Conservation (phyloP, 1,140 invertebrate species). For the Drosophila littoralis region DNA sequence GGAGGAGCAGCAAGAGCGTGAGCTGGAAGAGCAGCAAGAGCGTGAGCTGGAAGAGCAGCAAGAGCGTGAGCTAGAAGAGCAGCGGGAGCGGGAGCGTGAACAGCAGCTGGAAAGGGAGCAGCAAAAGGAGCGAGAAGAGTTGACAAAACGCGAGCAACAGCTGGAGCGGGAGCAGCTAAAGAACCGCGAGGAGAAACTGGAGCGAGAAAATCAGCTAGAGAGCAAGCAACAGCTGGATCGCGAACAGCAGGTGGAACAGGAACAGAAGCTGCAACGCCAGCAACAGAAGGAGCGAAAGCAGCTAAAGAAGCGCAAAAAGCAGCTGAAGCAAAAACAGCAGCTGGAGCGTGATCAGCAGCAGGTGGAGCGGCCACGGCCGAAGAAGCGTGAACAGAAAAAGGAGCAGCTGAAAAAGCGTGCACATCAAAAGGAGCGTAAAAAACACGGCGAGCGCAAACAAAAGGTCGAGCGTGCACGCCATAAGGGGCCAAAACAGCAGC, state of each 20-base stretch:
- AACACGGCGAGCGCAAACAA: not conserved
- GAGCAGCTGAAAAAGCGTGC: not conserved
- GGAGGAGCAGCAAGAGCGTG: too few relatives aligned
- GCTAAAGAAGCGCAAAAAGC: not conserved
- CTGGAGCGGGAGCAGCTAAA: not conserved
- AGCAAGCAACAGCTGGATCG: not conserved
- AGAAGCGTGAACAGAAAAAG: not conserved
- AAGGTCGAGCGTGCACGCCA: not conserved
- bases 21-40: too few relatives aligned
- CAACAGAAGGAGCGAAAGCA: not conserved
- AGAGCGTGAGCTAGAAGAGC: too few relatives aligned
- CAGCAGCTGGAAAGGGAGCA: conserved; percentile 2
- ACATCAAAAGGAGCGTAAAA: not conserved
- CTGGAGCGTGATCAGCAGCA: not conserved
- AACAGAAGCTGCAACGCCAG: not conserved
- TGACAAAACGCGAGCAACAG: not conserved
- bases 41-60: too few relatives aligned
- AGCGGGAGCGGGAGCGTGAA: not conserved
- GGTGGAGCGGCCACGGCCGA: too few relatives aligned
- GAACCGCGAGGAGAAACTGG: not conserved
- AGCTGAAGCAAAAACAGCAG: not conserved
- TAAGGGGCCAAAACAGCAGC: not conserved
- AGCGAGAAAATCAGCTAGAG: not conserved
- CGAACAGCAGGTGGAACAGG: not conserved
- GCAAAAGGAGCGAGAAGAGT: not conserved